phyloP scores from a whole-genome alignment of 53 echinoderm and acorn worm species.

The Astropecten irregularis region DNA sequence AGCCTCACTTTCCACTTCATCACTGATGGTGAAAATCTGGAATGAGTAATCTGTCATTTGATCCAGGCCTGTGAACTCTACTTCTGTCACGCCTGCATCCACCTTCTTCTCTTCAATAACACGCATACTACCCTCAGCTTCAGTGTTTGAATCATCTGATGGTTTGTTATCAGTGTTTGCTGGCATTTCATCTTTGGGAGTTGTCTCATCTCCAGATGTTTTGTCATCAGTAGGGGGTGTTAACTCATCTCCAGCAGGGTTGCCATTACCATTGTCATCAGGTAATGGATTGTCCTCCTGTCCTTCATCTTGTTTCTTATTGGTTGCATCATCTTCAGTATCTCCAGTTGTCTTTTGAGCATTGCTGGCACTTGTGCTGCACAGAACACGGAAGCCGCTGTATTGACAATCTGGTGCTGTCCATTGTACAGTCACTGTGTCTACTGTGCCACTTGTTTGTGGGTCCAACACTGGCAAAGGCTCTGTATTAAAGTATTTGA shows the following conservation, averaged over 20 bases:
- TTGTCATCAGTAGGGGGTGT: conserved; percentile 10
- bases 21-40: conserved; percentile 59
- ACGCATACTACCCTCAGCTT: conserved; percentile 4
- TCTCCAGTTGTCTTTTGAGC: conserved; percentile 13
- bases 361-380: neutral
- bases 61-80: conserved; percentile 68
- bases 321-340: neutral
- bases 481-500: conserved; percentile 23
- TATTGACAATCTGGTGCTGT: conserved; percentile 43
- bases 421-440: conserved; percentile 49
- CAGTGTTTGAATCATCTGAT: neutral
- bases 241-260: neutral
- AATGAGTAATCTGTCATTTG: conserved; percentile 58
- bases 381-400: conserved; percentile 54
- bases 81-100: conserved; percentile 46
- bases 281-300: neutral
- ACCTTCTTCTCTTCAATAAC: conserved; percentile 48
- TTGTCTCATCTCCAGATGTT: neutral
- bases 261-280: neutral
- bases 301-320: neutral
- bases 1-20: conserved; percentile 64
- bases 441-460: conserved; percentile 27
- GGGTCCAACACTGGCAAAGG: conserved; percentile 58
- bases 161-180: neutral
- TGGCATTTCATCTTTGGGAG: conserved; percentile 1